phyloP scores from a whole-genome alignment of 64 coral and sea anemone species.

The Trachythela sp. region DNA sequence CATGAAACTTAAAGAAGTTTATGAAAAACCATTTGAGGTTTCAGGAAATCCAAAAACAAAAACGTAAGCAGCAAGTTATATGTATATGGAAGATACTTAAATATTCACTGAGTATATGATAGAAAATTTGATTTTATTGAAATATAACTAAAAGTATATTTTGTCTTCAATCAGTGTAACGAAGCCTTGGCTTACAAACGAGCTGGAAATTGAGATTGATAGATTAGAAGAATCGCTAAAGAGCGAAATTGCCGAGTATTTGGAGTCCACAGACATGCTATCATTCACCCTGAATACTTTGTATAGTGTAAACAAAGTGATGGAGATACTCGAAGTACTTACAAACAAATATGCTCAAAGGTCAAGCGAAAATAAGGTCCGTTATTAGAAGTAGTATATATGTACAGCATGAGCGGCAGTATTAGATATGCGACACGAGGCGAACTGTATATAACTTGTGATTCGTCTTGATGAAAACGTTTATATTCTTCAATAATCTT shows the following conservation, averaged over 20 bases:
- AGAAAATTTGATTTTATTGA: no score
- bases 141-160: background rate
- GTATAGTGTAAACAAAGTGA: background rate
- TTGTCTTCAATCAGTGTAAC: background rate
- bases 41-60: background rate
- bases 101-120: no score
- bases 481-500: no score
- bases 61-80: background rate
- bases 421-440: no score
- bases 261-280: background rate
- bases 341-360: background rate
- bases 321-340: background rate
- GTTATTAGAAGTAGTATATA: no score
- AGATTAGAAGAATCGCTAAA: background rate
- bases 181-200: background rate
- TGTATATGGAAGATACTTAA: no score
- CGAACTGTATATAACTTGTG: no score
- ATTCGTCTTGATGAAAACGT: no score
- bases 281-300: background rate
- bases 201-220: background rate
- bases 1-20: constrained; percentile 56
- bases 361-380: no score
- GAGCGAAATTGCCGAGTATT: background rate
- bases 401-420: no score
- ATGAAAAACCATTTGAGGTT: constrained; percentile 46